phyloP scores from a whole-genome alignment of 92 coral and sea anemone species.

The Micromussa lordhowensis region DNA sequence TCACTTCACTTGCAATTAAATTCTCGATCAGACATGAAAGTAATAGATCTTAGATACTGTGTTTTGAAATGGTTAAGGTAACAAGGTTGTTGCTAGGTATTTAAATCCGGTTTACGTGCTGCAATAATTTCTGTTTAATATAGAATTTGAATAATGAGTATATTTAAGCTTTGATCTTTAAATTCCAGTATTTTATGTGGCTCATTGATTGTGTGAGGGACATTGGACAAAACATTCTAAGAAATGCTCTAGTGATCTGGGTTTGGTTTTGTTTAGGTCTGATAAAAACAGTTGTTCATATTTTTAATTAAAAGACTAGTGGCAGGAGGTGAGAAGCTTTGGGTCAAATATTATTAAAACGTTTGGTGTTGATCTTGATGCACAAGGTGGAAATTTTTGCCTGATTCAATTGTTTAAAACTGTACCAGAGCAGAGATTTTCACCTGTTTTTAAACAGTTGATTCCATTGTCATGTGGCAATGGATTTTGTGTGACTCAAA shows the following conservation, averaged over 20 bases:
- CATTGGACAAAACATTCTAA: constrained; percentile 2
- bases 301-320: background rate
- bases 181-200: background rate
- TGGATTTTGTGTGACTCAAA: no score
- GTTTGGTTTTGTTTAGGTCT: background rate
- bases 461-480: background rate
- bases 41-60: background rate
- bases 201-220: background rate
- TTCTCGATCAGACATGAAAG: background rate
- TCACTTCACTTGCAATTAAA: background rate
- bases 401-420: background rate
- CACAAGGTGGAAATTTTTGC: background rate
- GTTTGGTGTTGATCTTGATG: background rate
- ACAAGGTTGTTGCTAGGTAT: background rate
- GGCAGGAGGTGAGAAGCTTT: background rate
- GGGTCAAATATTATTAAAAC: background rate
- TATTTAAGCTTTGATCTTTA: background rate
- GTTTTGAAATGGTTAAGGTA: background rate
- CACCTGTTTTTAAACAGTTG: background rate
- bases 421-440: background rate
- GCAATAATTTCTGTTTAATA: background rate
- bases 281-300: background rate
- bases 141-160: background rate
- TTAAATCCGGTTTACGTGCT: background rate
- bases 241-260: background rate